phyloP scores from a whole-genome alignment of 2,888 invertebrate genomes.

The Rhaphigaster nebulosa region DNA sequence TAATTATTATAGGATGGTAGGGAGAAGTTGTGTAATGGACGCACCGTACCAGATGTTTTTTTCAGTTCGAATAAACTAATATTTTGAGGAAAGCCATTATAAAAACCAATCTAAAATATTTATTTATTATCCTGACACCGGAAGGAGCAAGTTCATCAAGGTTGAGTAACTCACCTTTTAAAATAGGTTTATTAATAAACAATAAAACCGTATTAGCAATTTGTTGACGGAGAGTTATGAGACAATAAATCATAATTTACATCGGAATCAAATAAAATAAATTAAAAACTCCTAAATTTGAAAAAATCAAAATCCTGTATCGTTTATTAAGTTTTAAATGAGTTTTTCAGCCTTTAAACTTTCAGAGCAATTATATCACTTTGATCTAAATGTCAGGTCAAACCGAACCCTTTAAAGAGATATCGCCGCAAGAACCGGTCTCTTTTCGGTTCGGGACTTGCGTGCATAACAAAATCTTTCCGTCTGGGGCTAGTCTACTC shows the following conservation, averaged over 20 bases:
- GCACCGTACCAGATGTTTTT: too few species aligned
- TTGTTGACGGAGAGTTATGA: constrained; percentile 15
- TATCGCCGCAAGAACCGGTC: constrained; percentile 33
- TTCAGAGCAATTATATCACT: constrained; percentile 32
- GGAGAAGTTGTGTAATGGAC: too few species aligned
- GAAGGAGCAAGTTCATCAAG: background rate
- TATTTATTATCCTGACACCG: background rate
- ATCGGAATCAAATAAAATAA: constrained; percentile 34
- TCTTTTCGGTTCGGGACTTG: background rate
- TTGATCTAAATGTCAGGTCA: constrained; percentile 45
- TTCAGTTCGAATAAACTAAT: background rate
- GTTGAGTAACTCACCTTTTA: background rate
- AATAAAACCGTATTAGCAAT: constrained; percentile 15
- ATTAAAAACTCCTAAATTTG: constrained; percentile 19
- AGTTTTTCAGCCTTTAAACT: constrained; percentile 44
- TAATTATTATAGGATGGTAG: too few species aligned
- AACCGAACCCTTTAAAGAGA: constrained; percentile 35
- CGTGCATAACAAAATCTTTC: constrained; percentile 33
- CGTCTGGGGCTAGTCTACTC: background rate
- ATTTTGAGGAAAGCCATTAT: background rate
- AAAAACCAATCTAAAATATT: background rate
- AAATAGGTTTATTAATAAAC: background rate
- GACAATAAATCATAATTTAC: constrained; percentile 21
- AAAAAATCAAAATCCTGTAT: background rate
- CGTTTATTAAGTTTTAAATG: constrained; percentile 43